phyloP scores from a whole-genome alignment of 2,888 invertebrate genomes.

The Agrochola lychnidis region DNA sequence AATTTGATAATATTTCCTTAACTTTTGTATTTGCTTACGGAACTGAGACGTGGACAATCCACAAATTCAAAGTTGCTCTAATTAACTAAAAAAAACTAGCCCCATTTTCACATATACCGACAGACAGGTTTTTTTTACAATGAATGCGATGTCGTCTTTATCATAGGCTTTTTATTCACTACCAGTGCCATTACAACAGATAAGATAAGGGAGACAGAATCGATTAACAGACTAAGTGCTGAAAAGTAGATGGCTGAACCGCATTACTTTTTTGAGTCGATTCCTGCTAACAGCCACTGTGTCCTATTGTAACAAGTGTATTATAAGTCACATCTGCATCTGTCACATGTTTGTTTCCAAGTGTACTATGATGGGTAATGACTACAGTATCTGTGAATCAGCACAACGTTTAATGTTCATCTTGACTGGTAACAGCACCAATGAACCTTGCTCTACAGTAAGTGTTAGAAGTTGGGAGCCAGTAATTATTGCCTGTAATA shows the following conservation, averaged over 20 bases:
- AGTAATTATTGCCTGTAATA: conserved; percentile 1
- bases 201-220: conserved; percentile 11
- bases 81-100: no score
- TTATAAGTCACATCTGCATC: not conserved
- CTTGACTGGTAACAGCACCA: not conserved
- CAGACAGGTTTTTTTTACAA: no score
- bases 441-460: not conserved
- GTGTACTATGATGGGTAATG: not conserved
- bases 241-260: not conserved
- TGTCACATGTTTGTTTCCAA: not conserved
- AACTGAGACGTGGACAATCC: no score
- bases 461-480: not conserved
- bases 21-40: not conserved
- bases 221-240: conserved; percentile 21
- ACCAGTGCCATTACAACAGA: conserved; percentile 5
- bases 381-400: not conserved
- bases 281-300: not conserved
- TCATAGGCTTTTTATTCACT: conserved; percentile 9
- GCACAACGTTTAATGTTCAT: not conserved
- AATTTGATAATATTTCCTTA: not conserved
- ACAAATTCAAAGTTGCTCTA: no score
- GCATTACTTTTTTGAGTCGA: conserved; percentile 1
- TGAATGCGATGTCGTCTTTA: not conserved
- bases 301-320: not conserved
- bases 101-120: not conserved